phyloP scores from a whole-genome alignment of 2,888 invertebrate genomes.

The Meiosimyza decipiens region DNA sequence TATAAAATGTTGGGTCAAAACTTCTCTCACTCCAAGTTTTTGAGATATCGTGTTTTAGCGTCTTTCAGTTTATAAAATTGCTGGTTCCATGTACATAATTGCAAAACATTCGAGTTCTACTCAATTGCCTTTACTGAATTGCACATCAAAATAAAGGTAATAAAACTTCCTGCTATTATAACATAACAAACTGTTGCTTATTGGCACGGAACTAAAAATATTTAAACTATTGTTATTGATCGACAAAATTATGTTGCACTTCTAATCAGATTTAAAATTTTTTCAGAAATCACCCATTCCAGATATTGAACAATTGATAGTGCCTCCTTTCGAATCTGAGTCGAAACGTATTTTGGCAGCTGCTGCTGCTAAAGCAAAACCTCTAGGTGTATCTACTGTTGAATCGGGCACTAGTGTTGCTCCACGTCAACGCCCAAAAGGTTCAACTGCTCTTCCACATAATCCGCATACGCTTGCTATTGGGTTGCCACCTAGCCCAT shows the following conservation, averaged over 20 bases:
- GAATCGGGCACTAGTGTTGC: slow-evolving; percentile 83
- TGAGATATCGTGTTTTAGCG: too few relatives aligned
- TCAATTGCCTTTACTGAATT: too few relatives aligned
- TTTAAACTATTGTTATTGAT: too few relatives aligned
- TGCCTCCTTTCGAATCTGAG: slow-evolving; percentile 79
- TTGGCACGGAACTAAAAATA: too few relatives aligned
- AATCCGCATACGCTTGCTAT: slow-evolving; percentile 68
- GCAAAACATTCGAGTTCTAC: too few relatives aligned
- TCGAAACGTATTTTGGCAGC: slow-evolving; percentile 68
- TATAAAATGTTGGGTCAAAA: too few relatives aligned
- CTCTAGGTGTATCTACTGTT: slow-evolving; percentile 68
- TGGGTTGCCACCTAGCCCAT: slow-evolving; percentile 70
- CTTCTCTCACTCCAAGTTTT: too few relatives aligned
- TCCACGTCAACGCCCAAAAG: slow-evolving; percentile 85
- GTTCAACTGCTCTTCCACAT: slow-evolving; percentile 62
- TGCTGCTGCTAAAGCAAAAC: slow-evolving; percentile 58
- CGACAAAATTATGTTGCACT: too few relatives aligned
- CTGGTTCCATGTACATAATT: too few relatives aligned
- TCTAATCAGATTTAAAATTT: not conserved
- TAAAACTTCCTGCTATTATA: slow-evolving; percentile 24
- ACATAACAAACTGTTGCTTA: not conserved
- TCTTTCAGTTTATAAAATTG: too few relatives aligned
- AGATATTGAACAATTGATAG: slow-evolving; percentile 73
- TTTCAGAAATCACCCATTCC: slow-evolving; percentile 76
- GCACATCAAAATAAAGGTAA: too few relatives aligned